Conservation (phyloP, 2,113 vertebrate species). For the Barnardius zonarius region DNA sequence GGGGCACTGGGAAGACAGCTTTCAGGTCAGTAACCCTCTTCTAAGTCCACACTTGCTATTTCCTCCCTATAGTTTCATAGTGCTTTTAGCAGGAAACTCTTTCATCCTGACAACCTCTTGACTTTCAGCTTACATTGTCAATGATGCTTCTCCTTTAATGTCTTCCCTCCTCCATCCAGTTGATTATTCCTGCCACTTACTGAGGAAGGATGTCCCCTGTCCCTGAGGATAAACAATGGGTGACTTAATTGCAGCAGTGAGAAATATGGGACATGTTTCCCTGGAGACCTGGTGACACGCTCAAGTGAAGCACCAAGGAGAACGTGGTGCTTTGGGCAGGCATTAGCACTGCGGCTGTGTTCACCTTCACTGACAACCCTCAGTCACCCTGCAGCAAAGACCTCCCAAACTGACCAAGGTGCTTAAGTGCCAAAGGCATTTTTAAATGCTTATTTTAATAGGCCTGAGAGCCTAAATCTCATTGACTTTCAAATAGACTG, state of each 20-base stretch:
- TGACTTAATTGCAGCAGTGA: not conserved
- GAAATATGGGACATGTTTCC: not conserved
- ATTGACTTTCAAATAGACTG: slow-evolving; percentile 38
- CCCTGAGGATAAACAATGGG: not conserved
- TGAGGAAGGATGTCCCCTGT: not conserved
- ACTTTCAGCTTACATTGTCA: not conserved
- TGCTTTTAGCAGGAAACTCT: not conserved
- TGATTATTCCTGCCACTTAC: not conserved
- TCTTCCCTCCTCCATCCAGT: not conserved
- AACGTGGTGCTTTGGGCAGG: not conserved
- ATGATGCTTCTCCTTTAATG: not conserved
- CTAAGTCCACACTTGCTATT: not conserved
- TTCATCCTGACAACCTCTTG: not conserved
- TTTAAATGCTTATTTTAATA: slow-evolving; percentile 30
- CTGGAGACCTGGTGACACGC: not conserved
- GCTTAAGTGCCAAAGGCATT: slow-evolving; percentile 2
- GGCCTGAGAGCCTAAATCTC: not conserved
- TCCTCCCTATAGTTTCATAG: not conserved
- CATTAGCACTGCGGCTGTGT: not conserved
- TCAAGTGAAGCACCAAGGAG: not conserved
- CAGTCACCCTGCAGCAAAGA: not conserved
- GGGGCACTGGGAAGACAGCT: not conserved
- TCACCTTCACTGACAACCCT: not conserved
- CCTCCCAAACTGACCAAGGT: not conserved
- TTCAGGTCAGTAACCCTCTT: not conserved